Evolutionary conservation across 2,113 vertebrate genomes (phyloP).

Genomic region (Onychorhynchus coronatus): DNA sequence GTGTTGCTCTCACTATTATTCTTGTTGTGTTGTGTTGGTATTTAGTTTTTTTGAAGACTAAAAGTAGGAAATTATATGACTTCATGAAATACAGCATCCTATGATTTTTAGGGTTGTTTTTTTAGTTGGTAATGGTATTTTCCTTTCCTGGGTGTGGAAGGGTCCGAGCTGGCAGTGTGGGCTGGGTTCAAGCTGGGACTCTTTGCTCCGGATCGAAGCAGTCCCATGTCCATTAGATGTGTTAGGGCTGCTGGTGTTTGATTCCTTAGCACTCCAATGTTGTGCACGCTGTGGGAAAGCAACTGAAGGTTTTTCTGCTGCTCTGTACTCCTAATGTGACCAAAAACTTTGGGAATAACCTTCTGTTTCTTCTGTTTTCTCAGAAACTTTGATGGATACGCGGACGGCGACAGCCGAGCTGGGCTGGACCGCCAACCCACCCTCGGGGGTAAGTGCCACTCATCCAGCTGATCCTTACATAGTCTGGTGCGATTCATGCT

Average conservation of each 20-base stretch:
- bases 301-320: rapidly evolving
- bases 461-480: rapidly evolving
- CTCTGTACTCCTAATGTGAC: neutral
- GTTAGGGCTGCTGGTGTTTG: neutral
- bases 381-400: slow-evolving; percentile 98
- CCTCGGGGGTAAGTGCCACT: slow-evolving; percentile 89
- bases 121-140: neutral
- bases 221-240: neutral
- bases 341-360: neutral
- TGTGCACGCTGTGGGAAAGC: neutral
- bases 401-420: slow-evolving; percentile 96
- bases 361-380: slow-evolving; percentile 44
- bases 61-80: neutral
- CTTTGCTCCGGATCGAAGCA: neutral
- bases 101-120: neutral
- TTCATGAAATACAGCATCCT: neutral
- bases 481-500: rapidly evolving
- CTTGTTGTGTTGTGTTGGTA: neutral
- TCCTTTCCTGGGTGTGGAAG: neutral
- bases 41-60: neutral
- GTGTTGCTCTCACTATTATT: slow-evolving; percentile 11
- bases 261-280: neutral
- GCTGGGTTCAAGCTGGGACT: neutral
- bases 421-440: slow-evolving; percentile 96
- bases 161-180: neutral